Base-by-base conservation (phyloP, 2,888 invertebrate species). In the Phanerotoma sp. region DNA sequence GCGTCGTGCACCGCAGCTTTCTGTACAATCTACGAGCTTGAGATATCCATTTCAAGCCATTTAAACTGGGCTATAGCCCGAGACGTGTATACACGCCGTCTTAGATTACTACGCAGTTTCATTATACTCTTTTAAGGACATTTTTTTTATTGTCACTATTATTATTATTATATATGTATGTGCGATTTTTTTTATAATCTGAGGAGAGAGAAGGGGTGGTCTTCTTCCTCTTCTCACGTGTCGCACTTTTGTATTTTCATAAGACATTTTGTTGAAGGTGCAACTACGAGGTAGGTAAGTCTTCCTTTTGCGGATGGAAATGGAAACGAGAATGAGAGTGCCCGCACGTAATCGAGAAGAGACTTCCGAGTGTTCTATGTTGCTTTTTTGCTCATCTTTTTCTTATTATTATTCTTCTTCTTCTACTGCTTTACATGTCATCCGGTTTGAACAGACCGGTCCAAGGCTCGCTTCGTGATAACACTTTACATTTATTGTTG, bases 11-110 rank as follows among this genome's bases (percentile, higher is more conserved):
- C 20, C 20, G 20, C 30, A n/a, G 25, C 25, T 10, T 10, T 20
- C 28, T 37, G 4, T 28, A 22, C 13, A 28, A 21, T 21, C 48
- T 10, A 30, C 42, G 57, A 58, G 61, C 62, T 61, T 63, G 58
- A 62, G 64, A 70, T 72, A 72, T 72, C 66, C 68, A 72, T 73
- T 72, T 71, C 71, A 66, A 66, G 69, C 71, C 64, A 71, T 73
- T 71, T 71, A 71, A 73, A 66, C 68, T 65, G 60, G 64, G 61
- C 62, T 60, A 60, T 62, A 60, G 64, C 62, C 61, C 60, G 57
- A 63, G 62, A 62, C 61, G 60, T 53, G 42, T 59, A 60, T 64
- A 63, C 65, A 63, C 63, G 62, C 61, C 66, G 69, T 69, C 71
- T 72, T 70, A 70, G 67, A 72, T 73, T 73, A 71, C 71, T 63